These are phyloP conservation scores for Dicyema japonicum DNA, from an alignment of 1,140 invertebrate species.

Conservation along the genomic window DNA sequence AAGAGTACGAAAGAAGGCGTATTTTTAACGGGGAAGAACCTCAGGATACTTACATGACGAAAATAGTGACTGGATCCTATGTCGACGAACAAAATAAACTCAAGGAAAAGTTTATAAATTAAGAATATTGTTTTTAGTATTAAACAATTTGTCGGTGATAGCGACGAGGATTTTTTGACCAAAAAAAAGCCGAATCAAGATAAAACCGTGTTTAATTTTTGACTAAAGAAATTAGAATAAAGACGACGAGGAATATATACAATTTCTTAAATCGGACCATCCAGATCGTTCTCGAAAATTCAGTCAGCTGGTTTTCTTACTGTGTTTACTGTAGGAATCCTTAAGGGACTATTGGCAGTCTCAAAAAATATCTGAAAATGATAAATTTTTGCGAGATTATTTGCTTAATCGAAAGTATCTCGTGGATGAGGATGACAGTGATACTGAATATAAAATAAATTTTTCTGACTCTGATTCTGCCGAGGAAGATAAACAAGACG, in stretches of 20 bases:
- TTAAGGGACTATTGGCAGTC: conserved; percentile 45
- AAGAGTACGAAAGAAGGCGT: conserved; percentile 43
- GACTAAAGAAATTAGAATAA: conserved; percentile 13
- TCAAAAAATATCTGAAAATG: conserved; percentile 38
- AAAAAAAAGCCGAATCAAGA: no score
- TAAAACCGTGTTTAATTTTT: neutral
- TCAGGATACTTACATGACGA: no score
- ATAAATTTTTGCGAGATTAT: conserved; percentile 62
- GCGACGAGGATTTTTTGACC: no score
- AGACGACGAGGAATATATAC: conserved; percentile 35
- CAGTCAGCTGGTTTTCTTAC: conserved; percentile 1
- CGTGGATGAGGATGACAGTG: conserved; percentile 17
- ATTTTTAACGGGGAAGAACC: conserved; percentile 34
- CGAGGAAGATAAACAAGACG: conserved; percentile 39
- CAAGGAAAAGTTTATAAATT: no score
- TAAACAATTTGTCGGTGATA: no score
- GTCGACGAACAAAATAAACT: no score
- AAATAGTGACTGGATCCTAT: no score
- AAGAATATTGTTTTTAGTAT: no score
- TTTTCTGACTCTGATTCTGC: conserved; percentile 46
- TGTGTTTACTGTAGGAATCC: conserved; percentile 20
- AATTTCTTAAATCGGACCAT: conserved; percentile 31
- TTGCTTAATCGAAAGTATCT: conserved; percentile 47
- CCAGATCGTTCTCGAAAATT: neutral
- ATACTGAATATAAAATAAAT: conserved; percentile 27